Percentiles rank a stretch among this genome's conserved stretches.
phyloP scores from a whole-genome alignment of 1,140 invertebrate genomes.

The Habropoda laboriosa region DNA sequence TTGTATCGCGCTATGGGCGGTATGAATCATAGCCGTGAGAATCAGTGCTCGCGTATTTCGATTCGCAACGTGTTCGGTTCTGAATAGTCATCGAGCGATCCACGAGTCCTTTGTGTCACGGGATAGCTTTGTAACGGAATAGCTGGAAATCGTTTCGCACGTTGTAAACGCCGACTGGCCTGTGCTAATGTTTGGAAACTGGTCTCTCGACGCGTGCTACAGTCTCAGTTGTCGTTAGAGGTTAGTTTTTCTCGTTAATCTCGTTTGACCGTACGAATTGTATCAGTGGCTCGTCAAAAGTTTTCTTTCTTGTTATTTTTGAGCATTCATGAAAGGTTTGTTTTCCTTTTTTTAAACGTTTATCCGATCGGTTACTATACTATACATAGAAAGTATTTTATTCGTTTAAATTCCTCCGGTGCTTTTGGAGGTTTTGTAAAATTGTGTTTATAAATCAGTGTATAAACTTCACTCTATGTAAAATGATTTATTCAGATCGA shows the following conservation, averaged over 20 bases:
- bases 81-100: constrained; percentile 15
- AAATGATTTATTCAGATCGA: no score
- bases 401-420: no score
- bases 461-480: no score
- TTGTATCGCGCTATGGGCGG: constrained; percentile 13
- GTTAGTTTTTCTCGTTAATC: background rate
- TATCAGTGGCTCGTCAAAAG: background rate
- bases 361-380: no score
- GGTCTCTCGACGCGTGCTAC: background rate
- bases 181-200: background rate
- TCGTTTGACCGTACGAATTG: background rate
- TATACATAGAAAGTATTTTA: no score
- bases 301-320: no score
- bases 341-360: no score
- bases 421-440: no score
- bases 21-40: constrained; percentile 21
- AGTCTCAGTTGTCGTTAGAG: no score
- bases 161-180: background rate
- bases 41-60: background rate
- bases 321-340: no score
- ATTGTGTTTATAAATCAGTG: no score
- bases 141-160: constrained; percentile 19
- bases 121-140: constrained; percentile 24
- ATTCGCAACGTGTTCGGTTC: constrained; percentile 3
- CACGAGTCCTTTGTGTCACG: constrained; percentile 18